phyloP scores from a whole-genome alignment of 2,113 vertebrate species.

The Lutjanus erythropterus region DNA sequence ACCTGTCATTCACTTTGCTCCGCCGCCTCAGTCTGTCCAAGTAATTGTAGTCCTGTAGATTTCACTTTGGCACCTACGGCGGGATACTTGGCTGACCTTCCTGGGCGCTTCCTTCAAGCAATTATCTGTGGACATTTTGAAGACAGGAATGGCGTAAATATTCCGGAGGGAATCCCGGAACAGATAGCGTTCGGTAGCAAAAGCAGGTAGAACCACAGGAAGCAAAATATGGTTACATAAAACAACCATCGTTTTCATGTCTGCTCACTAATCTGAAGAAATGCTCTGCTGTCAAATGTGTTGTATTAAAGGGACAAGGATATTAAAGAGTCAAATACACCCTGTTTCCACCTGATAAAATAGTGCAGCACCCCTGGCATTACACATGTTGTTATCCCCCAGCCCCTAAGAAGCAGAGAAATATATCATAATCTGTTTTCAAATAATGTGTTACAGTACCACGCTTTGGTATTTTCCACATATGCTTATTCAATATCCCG shows the following conservation, averaged over 20 bases:
- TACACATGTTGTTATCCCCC: constrained; percentile 5
- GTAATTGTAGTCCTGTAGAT: constrained; percentile 81
- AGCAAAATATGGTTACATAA: neutral
- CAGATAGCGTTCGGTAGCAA: constrained; percentile 11
- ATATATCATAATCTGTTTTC: constrained; percentile 57
- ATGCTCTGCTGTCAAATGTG: constrained; percentile 6
- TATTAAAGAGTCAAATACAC: constrained; percentile 10
- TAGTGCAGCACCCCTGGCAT: neutral
- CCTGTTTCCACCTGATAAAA: constrained; percentile 45
- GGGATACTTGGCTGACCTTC: constrained; percentile 81
- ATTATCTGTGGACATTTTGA: constrained; percentile 76
- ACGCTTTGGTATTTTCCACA: constrained; percentile 53
- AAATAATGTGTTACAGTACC: constrained; percentile 39
- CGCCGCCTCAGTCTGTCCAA: constrained; percentile 62
- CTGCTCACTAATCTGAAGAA: neutral
- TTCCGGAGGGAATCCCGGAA: constrained; percentile 57
- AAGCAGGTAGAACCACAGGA: constrained; percentile 6
- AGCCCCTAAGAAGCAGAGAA: constrained; percentile 28
- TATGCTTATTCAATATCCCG: constrained; percentile 65
- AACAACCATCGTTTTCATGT: neutral
- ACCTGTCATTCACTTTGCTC: constrained; percentile 82
- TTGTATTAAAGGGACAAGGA: neutral
- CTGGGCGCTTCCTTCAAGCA: constrained; percentile 67
- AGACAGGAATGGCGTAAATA: constrained; percentile 62
- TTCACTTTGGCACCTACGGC: constrained; percentile 75